Evolutionary conservation across 2,797 vertebrate genomes (phyloP), one percentile per base, ranked within the genome.

Genomic region (Eremophila alpestris): DNA sequence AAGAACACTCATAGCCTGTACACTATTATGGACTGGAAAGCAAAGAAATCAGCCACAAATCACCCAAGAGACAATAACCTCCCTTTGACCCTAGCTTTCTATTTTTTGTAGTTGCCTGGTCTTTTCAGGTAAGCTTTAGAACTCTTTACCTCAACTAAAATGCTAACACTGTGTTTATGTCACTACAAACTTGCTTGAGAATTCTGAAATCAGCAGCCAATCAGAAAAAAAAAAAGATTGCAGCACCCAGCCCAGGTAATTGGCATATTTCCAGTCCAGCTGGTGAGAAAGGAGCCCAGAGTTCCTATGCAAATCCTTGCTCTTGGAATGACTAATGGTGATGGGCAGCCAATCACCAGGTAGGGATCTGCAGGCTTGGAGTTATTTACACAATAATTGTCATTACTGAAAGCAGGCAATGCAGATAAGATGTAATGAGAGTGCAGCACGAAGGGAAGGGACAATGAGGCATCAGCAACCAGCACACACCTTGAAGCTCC

Each of bases 181-280:
- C 2, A 0, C 40, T 58, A 7, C 26, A 38, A 96, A 89, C 49
- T 51, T 75, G 16, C 64, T 88, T 63, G 36, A 91, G 41, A 82
- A 90, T 86, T 65, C 30, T 84, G 64, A 94, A 94, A 92, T 70
- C 40, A 70, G 49, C 62, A 93, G 46, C 40, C 81, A 88, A 88
- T 86, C 76, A 93, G 86, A 48, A 81, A 58, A 85, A 56, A 56
- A 43, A 91, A 65, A 41, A 51, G 8, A 85, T 20, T 83, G 65
- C 43, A 70, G 70, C 71, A 87, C 36, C 76, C 67, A 41, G 67
- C 91, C 60, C 29, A 91, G 63, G 43, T 82, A 94, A 95, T 41
- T 92, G 67, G 41, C 54, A 48, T 71, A 84, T 91, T 96, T 90
- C 63, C 60, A 46, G 64, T 11, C 55, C n/a, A 54, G 26, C 18